Base-by-base conservation (phyloP, 2,888 invertebrate genomes). In the Ectemnius continuus region DNA sequence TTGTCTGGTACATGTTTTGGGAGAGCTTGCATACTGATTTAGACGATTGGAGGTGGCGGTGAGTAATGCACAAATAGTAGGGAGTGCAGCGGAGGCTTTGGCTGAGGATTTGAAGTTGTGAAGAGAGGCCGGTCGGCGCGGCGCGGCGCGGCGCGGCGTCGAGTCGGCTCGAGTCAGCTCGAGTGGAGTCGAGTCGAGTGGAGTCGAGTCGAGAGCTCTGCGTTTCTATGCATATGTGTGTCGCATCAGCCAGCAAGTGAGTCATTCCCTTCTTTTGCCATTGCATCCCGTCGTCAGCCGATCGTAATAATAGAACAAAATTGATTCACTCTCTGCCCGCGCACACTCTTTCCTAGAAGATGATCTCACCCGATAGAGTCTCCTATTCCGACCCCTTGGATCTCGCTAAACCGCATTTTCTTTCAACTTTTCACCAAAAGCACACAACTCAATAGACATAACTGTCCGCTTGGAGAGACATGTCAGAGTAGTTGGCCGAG, bases 221-320 rank as follows among this genome's bases (percentile, higher is more conserved):
- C 61, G 45, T 66, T 56, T 46, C 52, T 16, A 18, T 59, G 45
- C 69, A 58, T 73, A 78, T 67, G 75, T 81, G 82, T 82, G 79
- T 77, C 81, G 78, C 75, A 79, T 52, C 52, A 52, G 52, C 72
- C 76, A 75, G 73, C 80, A 76, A 81, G 80, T 87, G 87, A 87
- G 73, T 87, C 87, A 87, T 83, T 85, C 83, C 81, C 85, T 84
- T 82, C 83, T 84, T 86, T 84, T 78, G 79, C 83, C 79, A 80
- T 84, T 81, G 79, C 83, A 86, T 87, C 85, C 81, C 82, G 84
- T 82, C 78, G 36, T 36, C 36, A 75, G 78, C 67, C 80, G 79
- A 78, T 84, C 81, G 84, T 86, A 87, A 87, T 87, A 85, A 87
- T 87, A 87, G 86, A 83, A 86, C 82, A 78, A 85, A 87, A 86